Base-by-base conservation (phyloP, 2,113 vertebrate genomes). In the Vimba vimba region DNA sequence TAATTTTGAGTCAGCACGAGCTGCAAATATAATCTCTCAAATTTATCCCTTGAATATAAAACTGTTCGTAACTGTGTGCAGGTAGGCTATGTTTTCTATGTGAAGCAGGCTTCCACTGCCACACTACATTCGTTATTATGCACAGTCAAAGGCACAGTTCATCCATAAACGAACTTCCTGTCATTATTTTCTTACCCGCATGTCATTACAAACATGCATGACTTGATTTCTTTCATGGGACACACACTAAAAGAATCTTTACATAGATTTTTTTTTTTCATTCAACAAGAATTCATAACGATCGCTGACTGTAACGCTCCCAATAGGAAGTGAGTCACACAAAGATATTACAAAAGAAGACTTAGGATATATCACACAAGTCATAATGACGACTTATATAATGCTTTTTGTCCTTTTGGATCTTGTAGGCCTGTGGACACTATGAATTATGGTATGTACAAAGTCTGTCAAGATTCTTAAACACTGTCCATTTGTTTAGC, bases 1-100 rank as follows among this genome's bases (percentile, higher is more conserved):
- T 25, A 4, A 55, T 81, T 82, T 78, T 88, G 75, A 90, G 85
- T 88, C 87, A 52, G 82, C 83, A 79, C 86, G 86, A 89, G 90
- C 11, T 30, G 36, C 13, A 30, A 19, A 69, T 50, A 59, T 47
- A 50, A 85, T 66, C 27, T 52, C 17, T 62, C 10, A 1, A 33
- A 23, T 45, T 1, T 23, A 62, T 59, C n/a, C 23, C n/a, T n/a
- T 47, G 21, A 4, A 33, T 27, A 47, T 43, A 4, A 45, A 59
- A 27, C 11, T 57, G 21, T 84, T 27, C 5, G 33, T n/a, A 52
- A 25, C 3, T 30, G 43, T 33, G 30, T 66, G 30, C 21, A 55
- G 30, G 19, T 9, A 43, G 39, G 8, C 43, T 47, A 12, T 69
- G 62, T 33, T 17, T 39, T 33, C 45, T 33, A 10, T 30, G 25